Evolutionary conservation across 2,888 invertebrate species (phyloP).

Genomic region (Horisme vitalbata): DNA sequence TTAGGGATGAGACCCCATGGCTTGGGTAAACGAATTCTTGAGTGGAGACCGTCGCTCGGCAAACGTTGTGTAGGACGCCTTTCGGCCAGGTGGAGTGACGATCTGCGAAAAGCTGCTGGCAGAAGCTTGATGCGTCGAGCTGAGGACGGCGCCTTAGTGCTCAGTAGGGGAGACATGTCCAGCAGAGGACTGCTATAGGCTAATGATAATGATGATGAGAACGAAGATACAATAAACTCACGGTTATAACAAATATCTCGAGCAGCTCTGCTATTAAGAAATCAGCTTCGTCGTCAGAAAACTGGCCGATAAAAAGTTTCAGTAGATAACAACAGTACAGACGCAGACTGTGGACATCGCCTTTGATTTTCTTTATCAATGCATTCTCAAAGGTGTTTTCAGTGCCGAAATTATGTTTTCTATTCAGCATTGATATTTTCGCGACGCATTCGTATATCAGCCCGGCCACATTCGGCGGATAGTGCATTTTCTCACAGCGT

Average conservation of each 20-base stretch:
- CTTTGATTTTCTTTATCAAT: constrained; percentile 54
- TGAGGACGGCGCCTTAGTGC: too few species aligned
- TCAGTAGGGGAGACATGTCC: too few species aligned
- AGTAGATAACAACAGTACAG: constrained; percentile 66
- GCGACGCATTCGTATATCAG: constrained; percentile 68
- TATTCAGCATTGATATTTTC: constrained; percentile 54
- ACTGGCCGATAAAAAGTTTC: constrained; percentile 41
- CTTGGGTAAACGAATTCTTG: too few species aligned
- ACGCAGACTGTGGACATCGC: constrained; percentile 57
- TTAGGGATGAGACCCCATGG: too few species aligned
- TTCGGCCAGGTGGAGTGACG: too few species aligned
- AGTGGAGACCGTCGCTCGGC: too few species aligned
- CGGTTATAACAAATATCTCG: constrained; percentile 64
- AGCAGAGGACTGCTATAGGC: too few species aligned
- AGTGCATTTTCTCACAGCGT: constrained; percentile 60
- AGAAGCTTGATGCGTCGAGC: too few species aligned
- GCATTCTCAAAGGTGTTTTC: constrained; percentile 50
- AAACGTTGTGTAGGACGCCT: too few species aligned
- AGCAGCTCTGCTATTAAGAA: constrained; percentile 45
- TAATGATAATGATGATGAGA: too few species aligned
- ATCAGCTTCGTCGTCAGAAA: constrained; percentile 47
- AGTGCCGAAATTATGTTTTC: constrained; percentile 40
- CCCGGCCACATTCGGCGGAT: constrained; percentile 65
- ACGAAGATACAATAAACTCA: constrained; percentile 41
- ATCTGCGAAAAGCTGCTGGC: too few species aligned